phyloP scores from a whole-genome alignment of 2,797 vertebrate species.

The Yasuhikotakia modesta region DNA sequence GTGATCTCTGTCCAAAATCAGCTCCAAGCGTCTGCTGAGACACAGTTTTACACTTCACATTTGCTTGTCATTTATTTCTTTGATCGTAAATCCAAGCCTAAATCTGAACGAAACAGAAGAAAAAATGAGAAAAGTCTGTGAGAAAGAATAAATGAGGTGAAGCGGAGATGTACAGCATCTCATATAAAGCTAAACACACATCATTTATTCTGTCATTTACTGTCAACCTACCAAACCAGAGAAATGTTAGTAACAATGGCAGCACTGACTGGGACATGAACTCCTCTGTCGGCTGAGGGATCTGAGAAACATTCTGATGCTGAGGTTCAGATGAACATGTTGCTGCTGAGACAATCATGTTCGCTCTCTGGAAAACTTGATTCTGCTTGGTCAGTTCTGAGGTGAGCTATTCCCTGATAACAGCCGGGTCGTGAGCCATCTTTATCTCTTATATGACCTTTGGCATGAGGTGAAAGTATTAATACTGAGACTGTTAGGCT shows the following conservation, averaged over 20 bases:
- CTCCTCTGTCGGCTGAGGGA: slow-evolving; percentile 6
- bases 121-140: background rate
- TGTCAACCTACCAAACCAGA: background rate
- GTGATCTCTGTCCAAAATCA: slow-evolving; percentile 42
- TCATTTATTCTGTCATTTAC: background rate
- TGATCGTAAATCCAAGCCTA: slow-evolving; percentile 30
- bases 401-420: no score
- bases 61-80: slow-evolving; percentile 25
- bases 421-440: no score
- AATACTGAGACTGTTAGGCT: background rate
- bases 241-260: background rate
- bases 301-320: background rate
- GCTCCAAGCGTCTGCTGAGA: background rate
- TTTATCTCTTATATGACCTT: no score
- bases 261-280: background rate
- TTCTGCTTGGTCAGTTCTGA: no score
- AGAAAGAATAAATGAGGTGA: background rate
- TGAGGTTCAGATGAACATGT: background rate
- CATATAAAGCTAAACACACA: background rate
- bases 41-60: slow-evolving; percentile 20
- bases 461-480: no score
- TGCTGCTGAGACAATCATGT: no score
- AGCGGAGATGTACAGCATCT: background rate
- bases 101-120: background rate
- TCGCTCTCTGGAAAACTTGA: no score